Base-by-base conservation (phyloP, 2,113 vertebrate genomes). In the Tachycineta bicolor region DNA sequence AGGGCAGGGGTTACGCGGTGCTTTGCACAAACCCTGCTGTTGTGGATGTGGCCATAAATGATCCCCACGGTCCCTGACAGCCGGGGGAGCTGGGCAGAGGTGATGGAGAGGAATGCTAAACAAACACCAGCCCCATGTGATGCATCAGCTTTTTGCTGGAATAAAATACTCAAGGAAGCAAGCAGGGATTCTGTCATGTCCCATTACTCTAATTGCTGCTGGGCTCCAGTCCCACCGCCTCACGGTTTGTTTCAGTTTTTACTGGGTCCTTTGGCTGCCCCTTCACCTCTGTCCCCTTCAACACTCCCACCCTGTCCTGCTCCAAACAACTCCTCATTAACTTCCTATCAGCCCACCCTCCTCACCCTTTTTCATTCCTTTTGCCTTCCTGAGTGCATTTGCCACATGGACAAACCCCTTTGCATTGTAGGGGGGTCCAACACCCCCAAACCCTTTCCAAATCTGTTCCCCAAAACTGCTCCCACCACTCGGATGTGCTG, bases 111-210 rank as follows among this genome's bases (percentile, higher is more conserved):
- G 96, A 94, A 96, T 89, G 88, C 92, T 96, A 84, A 80, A 95
- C 37, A 90, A 96, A 91, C 93, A 94, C 33, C 75, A 93, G 90
- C 92, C 95, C 90, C 94, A 89, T 79, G 94, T 71, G 92, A 94
- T 75, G 92, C 53, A 94, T 96, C 93, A 88, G 13, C 93, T 94
- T 92, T 25, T 87, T 52, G 93, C 93, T 90, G 88, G 88, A 93
- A 95, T 87, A 41, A 95, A 94, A 95, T 21, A 86, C 29, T 71
- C 92, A 59, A 41, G 90, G 69, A 93, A 78, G 89, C 83, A 77
- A 81, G 93, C 80, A 86, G 95, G 85, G 94, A 71, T 92, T 85
- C 96, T 97, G 96, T 96, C 95, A 96, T 18, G 73, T 94, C 5
- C 0, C 85, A 95, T 97, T 97, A 93, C 93, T 78, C 90, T 95